Evolutionary conservation across 1,140 invertebrate genomes (phyloP).

Genomic region (Drosophila kanapiae): DNA sequence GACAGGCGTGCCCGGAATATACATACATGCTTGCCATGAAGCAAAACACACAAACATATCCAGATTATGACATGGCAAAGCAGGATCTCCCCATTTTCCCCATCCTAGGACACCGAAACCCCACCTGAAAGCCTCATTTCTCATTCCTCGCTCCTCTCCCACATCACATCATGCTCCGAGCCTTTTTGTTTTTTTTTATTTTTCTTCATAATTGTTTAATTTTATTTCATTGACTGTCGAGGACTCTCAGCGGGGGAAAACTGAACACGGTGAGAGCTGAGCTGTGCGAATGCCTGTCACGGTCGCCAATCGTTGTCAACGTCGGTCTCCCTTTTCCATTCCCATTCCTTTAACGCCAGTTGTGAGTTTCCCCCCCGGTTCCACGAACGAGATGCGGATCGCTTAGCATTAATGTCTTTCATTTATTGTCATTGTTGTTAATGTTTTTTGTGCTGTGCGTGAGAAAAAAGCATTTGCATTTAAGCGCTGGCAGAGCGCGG

Average conservation of each 20-base stretch:
- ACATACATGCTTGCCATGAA: slow-evolving; percentile 8
- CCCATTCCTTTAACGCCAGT: too few species aligned
- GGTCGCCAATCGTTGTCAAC: slow-evolving; percentile 40
- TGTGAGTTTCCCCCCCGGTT: too few species aligned
- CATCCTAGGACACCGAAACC: not conserved
- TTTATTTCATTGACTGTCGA: slow-evolving; percentile 73
- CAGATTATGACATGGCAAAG: slow-evolving; percentile 26
- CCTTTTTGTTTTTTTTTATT: not conserved
- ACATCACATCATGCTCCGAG: not conserved
- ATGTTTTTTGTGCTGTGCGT: slow-evolving; percentile 77
- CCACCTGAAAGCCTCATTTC: not conserved
- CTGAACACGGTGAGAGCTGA: not conserved
- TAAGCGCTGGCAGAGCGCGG: slow-evolving; percentile 46
- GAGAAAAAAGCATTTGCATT: slow-evolving; percentile 81
- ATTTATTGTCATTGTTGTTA: slow-evolving; percentile 82
- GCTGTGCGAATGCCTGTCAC: slow-evolving; percentile 37
- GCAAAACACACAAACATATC: slow-evolving; percentile 15
- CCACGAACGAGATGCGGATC: slow-evolving; percentile 34
- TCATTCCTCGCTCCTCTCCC: too few species aligned
- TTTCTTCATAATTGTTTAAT: slow-evolving; percentile 71
- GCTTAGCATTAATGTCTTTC: slow-evolving; percentile 80
- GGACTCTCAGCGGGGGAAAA: slow-evolving; percentile 9
- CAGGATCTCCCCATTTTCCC: not conserved
- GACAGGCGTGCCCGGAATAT: slow-evolving; percentile 22
- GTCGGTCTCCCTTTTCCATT: not conserved